Evolutionary conservation across 2,888 invertebrate species (phyloP).

Genomic region (Temnothorax ravouxi): DNA sequence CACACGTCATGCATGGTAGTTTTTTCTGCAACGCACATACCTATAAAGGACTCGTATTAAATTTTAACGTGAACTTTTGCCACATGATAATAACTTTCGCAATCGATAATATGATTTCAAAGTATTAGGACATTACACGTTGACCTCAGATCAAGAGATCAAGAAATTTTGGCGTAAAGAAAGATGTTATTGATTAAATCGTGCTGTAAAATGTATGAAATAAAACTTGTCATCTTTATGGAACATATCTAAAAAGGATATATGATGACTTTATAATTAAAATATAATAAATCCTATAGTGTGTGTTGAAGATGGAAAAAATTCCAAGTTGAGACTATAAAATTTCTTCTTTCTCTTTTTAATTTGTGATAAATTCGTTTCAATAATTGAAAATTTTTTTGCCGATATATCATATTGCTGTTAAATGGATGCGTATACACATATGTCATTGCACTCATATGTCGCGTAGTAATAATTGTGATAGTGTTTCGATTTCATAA

Average conservation of each 20-base stretch:
- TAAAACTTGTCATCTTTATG: neutral
- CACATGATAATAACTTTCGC: no score
- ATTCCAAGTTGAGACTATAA: no score
- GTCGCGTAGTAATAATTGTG: neutral
- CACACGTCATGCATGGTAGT: slow-evolving; percentile 8
- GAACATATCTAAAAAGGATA: neutral
- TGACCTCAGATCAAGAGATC: neutral
- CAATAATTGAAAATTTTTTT: neutral
- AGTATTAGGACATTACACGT: neutral
- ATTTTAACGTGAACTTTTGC: slow-evolving; percentile 6
- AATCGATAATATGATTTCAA: slow-evolving; percentile 4
- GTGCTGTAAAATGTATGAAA: neutral
- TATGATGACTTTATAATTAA: neutral
- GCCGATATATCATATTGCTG: neutral
- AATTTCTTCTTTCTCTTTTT: neutral
- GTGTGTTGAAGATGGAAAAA: neutral
- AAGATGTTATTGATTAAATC: neutral
- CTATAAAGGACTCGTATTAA: neutral
- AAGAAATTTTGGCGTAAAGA: neutral
- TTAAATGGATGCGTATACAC: neutral
- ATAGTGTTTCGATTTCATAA: slow-evolving; percentile 25
- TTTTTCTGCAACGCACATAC: neutral
- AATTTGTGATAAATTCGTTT: slow-evolving; percentile 14
- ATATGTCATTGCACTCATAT: neutral
- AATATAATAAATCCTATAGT: neutral